A percentile compares a stretch with the other conserved stretches of the same genome.
These are phyloP conservation scores for Sterrhoptilus dennistouni DNA, from an alignment of 2,113 vertebrate species.

Conservation along the genomic window DNA sequence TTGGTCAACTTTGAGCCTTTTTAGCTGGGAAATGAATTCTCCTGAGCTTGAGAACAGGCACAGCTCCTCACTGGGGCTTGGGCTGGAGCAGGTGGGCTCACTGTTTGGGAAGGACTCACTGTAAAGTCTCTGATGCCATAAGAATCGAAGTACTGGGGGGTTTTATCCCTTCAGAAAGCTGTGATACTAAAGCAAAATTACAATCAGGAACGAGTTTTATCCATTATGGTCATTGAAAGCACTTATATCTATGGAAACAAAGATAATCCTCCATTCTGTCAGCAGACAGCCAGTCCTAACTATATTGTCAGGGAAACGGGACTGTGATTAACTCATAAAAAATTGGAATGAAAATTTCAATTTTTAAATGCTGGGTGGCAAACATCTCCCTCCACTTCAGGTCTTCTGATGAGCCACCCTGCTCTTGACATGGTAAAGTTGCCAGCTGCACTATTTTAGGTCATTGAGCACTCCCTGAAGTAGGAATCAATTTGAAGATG, in stretches of 20 bases:
- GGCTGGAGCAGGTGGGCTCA: no score
- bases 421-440: not conserved
- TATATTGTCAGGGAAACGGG: not conserved
- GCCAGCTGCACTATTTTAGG: not conserved
- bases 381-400: not conserved
- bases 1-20: not conserved
- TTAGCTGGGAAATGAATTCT: not conserved
- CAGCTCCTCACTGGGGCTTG: not conserved
- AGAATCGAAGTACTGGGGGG: fast-evolving
- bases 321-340: not conserved
- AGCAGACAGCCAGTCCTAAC: not conserved
- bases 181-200: not conserved
- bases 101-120: not conserved
- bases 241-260: not conserved
- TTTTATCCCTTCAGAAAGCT: not conserved
- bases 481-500: not conserved
- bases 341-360: not conserved
- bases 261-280: not conserved
- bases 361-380: not conserved
- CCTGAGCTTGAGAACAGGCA: no score
- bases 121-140: not conserved
- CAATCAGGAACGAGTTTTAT: not conserved
- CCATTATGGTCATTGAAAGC: not conserved
- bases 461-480: not conserved
- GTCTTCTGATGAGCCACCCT: fast-evolving